Percentiles rank a stretch among this genome's conserved stretches.
These are phyloP conservation scores for Chiloscyllium punctatum DNA, from an alignment of 2,797 vertebrate species.

Conservation along the genomic window DNA sequence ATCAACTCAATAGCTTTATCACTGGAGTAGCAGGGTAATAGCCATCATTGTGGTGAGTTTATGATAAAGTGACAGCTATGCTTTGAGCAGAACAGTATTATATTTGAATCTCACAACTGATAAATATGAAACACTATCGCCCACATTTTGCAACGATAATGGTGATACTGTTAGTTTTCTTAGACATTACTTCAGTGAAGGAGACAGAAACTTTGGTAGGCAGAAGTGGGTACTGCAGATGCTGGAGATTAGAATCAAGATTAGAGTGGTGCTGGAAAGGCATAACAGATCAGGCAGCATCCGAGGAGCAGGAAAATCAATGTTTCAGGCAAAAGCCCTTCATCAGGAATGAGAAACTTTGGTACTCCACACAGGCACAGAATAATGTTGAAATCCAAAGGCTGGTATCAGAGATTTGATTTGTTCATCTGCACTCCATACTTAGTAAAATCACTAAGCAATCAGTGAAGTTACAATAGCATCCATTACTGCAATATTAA, in stretches of 20 bases:
- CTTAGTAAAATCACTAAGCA: not conserved
- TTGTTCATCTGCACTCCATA: not conserved
- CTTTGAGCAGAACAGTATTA: not conserved
- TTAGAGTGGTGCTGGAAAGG: no score
- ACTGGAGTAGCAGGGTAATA: not conserved
- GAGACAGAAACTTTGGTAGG: not conserved
- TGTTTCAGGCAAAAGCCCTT: no score
- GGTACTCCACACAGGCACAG: no score
- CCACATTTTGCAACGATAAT: not conserved
- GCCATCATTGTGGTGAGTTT: not conserved
- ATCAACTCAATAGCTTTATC: not conserved
- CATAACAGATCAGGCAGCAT: no score
- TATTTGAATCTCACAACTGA: not conserved
- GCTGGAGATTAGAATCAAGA: no score
- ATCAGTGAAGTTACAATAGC: not conserved
- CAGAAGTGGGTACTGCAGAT: no score
- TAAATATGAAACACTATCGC: not conserved
- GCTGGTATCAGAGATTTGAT: not conserved
- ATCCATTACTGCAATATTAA: not conserved
- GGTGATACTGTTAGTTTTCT: not conserved
- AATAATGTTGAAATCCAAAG: not conserved
- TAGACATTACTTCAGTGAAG: not conserved
- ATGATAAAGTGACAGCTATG: not conserved
- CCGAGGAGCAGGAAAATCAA: no score
- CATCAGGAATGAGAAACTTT: not conserved